These are phyloP conservation scores for Cordylochernes scorpioides DNA, from an alignment of 2,888 invertebrate species.

Conservation along the genomic window DNA sequence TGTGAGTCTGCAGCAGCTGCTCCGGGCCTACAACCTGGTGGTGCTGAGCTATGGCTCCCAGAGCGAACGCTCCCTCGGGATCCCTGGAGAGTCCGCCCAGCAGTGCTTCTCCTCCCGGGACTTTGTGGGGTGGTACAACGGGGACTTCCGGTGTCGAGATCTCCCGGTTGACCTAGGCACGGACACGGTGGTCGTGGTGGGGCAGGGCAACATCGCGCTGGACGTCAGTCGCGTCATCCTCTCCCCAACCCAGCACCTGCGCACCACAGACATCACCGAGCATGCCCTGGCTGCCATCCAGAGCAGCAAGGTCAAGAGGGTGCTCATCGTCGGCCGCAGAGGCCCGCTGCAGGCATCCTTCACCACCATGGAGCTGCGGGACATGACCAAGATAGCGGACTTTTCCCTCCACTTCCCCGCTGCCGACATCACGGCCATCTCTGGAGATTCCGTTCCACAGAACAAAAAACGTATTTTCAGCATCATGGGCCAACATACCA, in stretches of 20 bases:
- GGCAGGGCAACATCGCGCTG: slow-evolving; percentile 93
- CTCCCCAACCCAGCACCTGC: slow-evolving; percentile 35
- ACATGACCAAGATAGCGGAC: slow-evolving; percentile 62
- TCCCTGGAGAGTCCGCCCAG: too few species aligned
- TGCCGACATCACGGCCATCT: too few species aligned
- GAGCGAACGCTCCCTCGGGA: too few species aligned
- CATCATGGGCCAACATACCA: too few species aligned
- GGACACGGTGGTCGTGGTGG: slow-evolving; percentile 37
- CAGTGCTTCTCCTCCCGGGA: slow-evolving; percentile 64
- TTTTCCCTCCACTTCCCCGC: too few species aligned
- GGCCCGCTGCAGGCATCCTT: slow-evolving; percentile 90
- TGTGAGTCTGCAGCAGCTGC: slow-evolving; percentile 42
- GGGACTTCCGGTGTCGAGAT: slow-evolving; percentile 45
- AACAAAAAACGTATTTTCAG: too few species aligned
- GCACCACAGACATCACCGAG: slow-evolving; percentile 68
- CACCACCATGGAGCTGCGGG: slow-evolving; percentile 86
- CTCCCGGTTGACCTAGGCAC: slow-evolving; percentile 29
- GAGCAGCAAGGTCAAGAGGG: slow-evolving; percentile 44
- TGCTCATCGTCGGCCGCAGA: slow-evolving; percentile 62
- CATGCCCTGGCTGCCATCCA: slow-evolving; percentile 46
- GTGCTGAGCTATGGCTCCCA: too few species aligned
- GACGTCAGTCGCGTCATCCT: slow-evolving; percentile 85
- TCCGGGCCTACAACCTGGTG: too few species aligned
- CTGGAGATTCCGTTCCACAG: too few species aligned
- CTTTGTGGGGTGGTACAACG: slow-evolving; percentile 98